phyloP scores from a whole-genome alignment of 2,888 invertebrate species.

The Trissolcus japonicus region DNA sequence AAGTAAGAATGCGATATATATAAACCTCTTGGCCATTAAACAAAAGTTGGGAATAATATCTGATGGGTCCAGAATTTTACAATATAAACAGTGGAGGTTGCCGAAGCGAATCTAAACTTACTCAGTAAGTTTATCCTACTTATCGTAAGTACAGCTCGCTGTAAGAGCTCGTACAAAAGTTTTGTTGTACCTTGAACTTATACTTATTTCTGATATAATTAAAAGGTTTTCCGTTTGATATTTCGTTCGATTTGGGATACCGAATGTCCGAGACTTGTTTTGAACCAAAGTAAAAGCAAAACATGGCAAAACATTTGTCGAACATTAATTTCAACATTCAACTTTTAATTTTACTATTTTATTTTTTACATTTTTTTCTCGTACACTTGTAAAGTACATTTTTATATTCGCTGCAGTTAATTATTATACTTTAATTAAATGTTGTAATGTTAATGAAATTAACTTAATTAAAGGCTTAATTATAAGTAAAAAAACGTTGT shows the following conservation, averaged over 20 bases:
- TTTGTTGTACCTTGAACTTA: conserved; percentile 30
- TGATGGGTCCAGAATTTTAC: conserved; percentile 15
- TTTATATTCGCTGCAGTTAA: no score
- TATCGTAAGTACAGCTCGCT: conserved; percentile 13
- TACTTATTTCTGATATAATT: conserved; percentile 21
- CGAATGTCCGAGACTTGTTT: conserved; percentile 1
- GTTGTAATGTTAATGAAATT: no score
- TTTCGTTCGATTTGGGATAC: conserved; percentile 5
- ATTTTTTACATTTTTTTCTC: no score
- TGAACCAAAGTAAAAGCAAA: no score
- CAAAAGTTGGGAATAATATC: conserved; percentile 29
- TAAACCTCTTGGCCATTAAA: conserved; percentile 17
- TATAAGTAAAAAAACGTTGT: no score
- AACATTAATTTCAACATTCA: no score
- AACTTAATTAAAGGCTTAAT: no score
- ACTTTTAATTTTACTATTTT: no score
- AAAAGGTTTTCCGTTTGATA: conserved; percentile 14
- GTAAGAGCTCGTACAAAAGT: conserved; percentile 29
- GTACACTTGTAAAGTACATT: no score
- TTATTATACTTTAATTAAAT: no score
- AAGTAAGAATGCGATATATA: conserved; percentile 29
- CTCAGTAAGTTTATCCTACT: conserved; percentile 35
- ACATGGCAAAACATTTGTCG: no score
- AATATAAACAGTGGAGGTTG: conserved; percentile 27
- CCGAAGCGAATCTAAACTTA: conserved; percentile 33